Evolutionary conservation across 2,797 vertebrate genomes (phyloP), one percentile per base, ranked within the genome.

Genomic region (Bradypodion ventrale): DNA sequence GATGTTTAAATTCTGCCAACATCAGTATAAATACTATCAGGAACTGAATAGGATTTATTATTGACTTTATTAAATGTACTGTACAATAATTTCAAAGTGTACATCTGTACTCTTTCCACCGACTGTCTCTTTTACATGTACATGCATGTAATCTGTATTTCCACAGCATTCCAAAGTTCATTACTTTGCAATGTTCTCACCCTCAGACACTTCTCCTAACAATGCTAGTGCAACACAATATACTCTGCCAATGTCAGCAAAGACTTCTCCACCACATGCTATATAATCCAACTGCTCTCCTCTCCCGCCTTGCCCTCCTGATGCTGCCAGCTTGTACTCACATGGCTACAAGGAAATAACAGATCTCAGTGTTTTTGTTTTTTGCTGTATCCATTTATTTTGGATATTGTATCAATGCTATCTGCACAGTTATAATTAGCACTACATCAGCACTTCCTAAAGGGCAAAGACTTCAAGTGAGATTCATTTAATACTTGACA

Each of bases 391-490:
- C 79, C 62, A 88, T 93, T 92, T 6, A 0, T 92, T 94, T 93
- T 68, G 92, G 83, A 90, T 95, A 92, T 87, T 92, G 83, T 86
- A 89, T 94, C 93, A 91, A 81, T 92, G 93, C 83, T 82, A 85
- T 93, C 92, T 92, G 91, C 76, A 62, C 52, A 70, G 88, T 85
- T 87, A 85, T 84, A 87, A 89, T 90, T 89, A 85, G 87, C 81
- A 35, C 68, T 83, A 21, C 81, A 86, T 92, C 92, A 93, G 90
- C 91, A 89, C 91, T 94, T 94, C 92, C 89, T 90, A 90, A 52
- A 83, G 65, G 82, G 49, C 49, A 83, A 75, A 32, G 37, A 69
- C 63, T 74, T 74, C 12, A 75, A 27, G 62, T 9, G 19, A 35
- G n/a, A 68, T 77, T 60, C 21, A 12, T 19, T 29, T 56, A 7